Evolutionary conservation across 2,888 invertebrate species (phyloP), one percentile per base, ranked within the genome.

Genomic region (Boloria selene): DNA sequence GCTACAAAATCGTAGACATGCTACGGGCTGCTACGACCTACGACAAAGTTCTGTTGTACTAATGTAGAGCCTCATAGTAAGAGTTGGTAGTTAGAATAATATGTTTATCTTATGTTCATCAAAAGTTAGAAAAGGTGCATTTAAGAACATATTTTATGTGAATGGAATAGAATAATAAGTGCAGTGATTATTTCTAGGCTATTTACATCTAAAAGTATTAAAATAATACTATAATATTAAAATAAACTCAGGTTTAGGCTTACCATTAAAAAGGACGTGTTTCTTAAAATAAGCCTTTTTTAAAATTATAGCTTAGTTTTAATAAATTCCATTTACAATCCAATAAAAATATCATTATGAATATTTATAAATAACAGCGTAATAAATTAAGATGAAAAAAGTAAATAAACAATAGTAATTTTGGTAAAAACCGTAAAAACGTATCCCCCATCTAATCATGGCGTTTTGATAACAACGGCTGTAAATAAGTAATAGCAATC

Each of bases 401-500:
- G 2, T 17, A 59, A 54, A 31, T 38, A 31, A 62, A 49, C 18
- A 18, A 18, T 56, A 44, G 26, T 3, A 17, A 22, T 51, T 26
- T 14, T 26, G 17, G 50, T 56, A 63, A 63, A 56, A n/a, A 22
- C 16, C n/a, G 45, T 26, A 56, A 56, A 56, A 56, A 56, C 16
- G 26, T 56, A 44, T 56, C 17, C 31, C n/a, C 45, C 45, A 47
- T 52, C 16, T 58, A 51, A 64, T 45, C 52, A 52, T 64, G 59
- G 47, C 58, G 47, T 64, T 64, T 59, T 53, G 58, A 58, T 59
- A 64, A 52, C 56, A 45, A 63, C 59, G 31, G 31, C 26, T 64
- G 45, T 64, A 64, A 64, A 61, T 68, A 68, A 68, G 47, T 68
- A 65, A 70, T 70, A 54, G 45, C 65, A 63, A 68, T 67, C 70